phyloP scores from a whole-genome alignment of 1,140 invertebrate genomes.

The Cherax quadricarinatus region DNA sequence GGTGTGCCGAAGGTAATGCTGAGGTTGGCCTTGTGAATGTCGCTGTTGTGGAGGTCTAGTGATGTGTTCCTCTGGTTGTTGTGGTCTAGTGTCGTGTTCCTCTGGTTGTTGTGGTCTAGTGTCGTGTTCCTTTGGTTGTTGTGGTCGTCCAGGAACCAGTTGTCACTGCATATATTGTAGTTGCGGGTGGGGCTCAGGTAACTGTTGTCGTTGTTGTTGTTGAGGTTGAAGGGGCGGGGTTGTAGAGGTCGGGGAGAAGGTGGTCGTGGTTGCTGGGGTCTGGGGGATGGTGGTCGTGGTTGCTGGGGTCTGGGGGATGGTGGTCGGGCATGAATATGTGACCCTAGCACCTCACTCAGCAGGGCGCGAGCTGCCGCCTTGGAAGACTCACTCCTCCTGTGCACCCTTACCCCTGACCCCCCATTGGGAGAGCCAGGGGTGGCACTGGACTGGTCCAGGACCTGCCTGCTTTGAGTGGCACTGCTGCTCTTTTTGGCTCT shows the following conservation, averaged over 20 bases:
- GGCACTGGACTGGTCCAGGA: neutral
- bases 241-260: neutral
- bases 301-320: neutral
- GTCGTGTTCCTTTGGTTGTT: neutral
- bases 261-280: neutral
- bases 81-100: neutral
- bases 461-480: neutral
- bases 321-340: slow-evolving; percentile 10
- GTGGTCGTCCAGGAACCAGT: neutral
- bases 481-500: neutral
- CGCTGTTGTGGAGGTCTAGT: neutral
- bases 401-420: no score
- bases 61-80: neutral
- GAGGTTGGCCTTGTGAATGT: neutral
- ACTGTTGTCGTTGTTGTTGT: neutral
- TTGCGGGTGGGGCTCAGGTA: neutral
- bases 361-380: slow-evolving; percentile 47
- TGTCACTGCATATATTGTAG: neutral
- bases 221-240: no score
- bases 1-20: neutral
- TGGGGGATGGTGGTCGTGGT: neutral
- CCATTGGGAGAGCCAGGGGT: no score
- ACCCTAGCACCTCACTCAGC: slow-evolving; percentile 26
- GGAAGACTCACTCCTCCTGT: neutral
- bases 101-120: neutral